Evolutionary conservation across 2,797 vertebrate genomes (phyloP).

Genomic region (Bovichtus diacanthus): DNA sequence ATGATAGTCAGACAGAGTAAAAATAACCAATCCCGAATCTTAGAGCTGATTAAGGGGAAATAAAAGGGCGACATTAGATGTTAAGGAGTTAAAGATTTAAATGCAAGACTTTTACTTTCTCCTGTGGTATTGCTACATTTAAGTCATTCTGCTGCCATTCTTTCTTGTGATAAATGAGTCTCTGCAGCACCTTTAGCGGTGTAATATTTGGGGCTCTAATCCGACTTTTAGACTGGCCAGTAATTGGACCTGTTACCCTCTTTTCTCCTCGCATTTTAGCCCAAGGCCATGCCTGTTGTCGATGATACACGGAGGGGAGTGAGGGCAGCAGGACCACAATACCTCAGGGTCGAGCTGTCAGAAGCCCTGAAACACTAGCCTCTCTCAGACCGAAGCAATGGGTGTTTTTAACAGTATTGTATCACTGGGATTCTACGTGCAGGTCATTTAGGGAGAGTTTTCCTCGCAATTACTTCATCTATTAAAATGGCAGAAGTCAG

Average conservation of each 20-base stretch:
- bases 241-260: conserved; percentile 77
- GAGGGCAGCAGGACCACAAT: conserved; percentile 69
- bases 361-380: conserved; percentile 78
- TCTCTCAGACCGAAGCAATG: conserved; percentile 56
- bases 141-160: not conserved
- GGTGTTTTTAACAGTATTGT: conserved; percentile 59
- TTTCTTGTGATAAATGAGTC: conserved; percentile 39
- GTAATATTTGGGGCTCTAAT: conserved; percentile 61
- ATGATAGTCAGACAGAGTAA: not conserved
- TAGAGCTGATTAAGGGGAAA: not conserved
- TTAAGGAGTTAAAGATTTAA: not conserved
- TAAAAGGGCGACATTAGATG: not conserved
- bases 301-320: conserved; percentile 62
- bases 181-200: conserved; percentile 32
- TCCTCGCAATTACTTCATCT: conserved; percentile 55
- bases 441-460: conserved; percentile 71
- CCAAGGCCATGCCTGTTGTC: conserved; percentile 77
- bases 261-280: conserved; percentile 70
- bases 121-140: not conserved
- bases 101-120: not conserved
- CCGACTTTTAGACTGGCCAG: conserved; percentile 68
- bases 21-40: not conserved
- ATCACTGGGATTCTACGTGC: conserved; percentile 40
- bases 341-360: conserved; percentile 80
- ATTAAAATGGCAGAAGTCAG: conserved; percentile 35